Evolutionary conservation across 1,140 invertebrate species (phyloP), one percentile per base, ranked within the genome.

Genomic region (Acromyrmex echinatior): DNA sequence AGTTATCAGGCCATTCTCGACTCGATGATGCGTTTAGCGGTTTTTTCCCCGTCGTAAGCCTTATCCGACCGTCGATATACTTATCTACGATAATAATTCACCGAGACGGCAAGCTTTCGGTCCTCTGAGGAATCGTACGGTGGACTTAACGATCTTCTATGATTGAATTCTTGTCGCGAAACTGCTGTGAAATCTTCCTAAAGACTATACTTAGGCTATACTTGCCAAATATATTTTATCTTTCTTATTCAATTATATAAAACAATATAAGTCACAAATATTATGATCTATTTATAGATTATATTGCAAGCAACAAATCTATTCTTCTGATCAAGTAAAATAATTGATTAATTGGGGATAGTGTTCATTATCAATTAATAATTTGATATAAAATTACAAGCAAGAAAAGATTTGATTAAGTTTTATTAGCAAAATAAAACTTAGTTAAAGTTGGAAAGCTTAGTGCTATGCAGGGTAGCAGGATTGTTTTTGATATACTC

Each of bases 51-150:
- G 25, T 81, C 35, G 31, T 25, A 18, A 21, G 65, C 10, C 56
- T 74, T 84, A 84, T 62, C 68, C 56, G 28, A 70, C 31, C 77
- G 49, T 60, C 58, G 80, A 87, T 87, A 66, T 56, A 73, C 86
- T 84, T 87, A 84, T 84, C 80, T 65, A 39, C n/a, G 25, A 58
- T 76, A 85, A 87, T 87, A 85, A 84, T 76, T 87, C 62, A 74
- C 9, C 70, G 49, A 31, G 51, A 53, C 62, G 63, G 56, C 56
- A n/a, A 73, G 78, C 53, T 80, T 74, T 73, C 58, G 62, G 62
- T 79, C 49, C 62, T 82, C 25, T 21, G 10, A 81, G 49, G 74
- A 86, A 25, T 66, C 82, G 49, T 35, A 56, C 60, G 74, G 18
- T 39, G 16, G 9, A 66, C 49, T 86, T 80, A 66, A 80, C 53